phyloP scores from a whole-genome alignment of 2,888 invertebrate genomes.

The Pollenia angustigena region DNA sequence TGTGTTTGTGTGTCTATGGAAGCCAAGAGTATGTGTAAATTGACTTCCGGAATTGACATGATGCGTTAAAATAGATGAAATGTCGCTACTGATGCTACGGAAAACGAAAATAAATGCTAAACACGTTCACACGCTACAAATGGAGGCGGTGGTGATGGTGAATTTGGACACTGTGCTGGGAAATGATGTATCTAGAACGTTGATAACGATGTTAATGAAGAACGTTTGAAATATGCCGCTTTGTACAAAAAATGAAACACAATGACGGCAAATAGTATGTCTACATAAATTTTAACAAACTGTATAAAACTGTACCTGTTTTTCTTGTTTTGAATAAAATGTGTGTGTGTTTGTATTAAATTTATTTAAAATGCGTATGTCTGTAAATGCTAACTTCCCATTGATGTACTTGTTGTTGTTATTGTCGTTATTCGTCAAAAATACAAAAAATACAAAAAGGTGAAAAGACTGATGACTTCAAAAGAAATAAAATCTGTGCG shows the following conservation, averaged over 20 bases:
- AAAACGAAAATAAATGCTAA: constrained; percentile 71
- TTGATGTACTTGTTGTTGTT: constrained; percentile 37
- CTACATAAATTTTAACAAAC: constrained; percentile 41
- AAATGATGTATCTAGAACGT: constrained; percentile 20
- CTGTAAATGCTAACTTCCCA: constrained; percentile 47
- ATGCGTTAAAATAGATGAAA: constrained; percentile 64
- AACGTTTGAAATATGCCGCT: constrained; percentile 34
- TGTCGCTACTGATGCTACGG: constrained; percentile 71
- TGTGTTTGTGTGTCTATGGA: neutral
- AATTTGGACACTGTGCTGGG: constrained; percentile 15
- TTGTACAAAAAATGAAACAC: constrained; percentile 14
- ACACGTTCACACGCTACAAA: constrained; percentile 58
- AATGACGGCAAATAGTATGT: constrained; percentile 38
- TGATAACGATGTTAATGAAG: constrained; percentile 47
- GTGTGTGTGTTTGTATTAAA: constrained; percentile 6
- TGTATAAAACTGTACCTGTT: constrained; percentile 12
- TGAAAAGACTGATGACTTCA: constrained; percentile 68
- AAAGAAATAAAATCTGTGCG: constrained; percentile 56
- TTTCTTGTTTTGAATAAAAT: neutral
- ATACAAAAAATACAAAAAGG: constrained; percentile 51
- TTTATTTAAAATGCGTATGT: constrained; percentile 36
- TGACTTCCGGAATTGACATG: constrained; percentile 73
- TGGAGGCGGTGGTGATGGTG: neutral
- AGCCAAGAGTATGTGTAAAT: constrained; percentile 58
- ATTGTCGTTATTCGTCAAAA: constrained; percentile 42